A percentile compares a stretch with the other conserved stretches of the same genome.
Conservation (phyloP, 1,140 invertebrate genomes). For the Protaetia brevitarsis region DNA sequence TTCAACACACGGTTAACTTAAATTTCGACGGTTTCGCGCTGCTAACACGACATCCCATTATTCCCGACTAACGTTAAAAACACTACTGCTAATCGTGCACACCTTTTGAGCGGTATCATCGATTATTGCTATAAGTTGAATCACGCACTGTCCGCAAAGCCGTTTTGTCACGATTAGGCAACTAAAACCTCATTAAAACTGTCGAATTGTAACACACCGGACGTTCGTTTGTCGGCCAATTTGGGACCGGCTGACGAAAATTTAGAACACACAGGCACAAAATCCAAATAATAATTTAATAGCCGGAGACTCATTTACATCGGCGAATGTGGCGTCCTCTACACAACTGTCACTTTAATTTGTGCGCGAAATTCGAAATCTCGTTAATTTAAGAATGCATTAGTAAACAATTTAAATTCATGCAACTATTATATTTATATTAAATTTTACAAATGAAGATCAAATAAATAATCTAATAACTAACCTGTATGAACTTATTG, state of each 20-base stretch:
- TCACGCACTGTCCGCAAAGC: no score
- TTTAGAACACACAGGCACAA: constrained; percentile 2
- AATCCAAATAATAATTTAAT: constrained; percentile 2
- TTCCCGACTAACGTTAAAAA: not conserved
- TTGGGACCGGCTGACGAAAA: constrained; percentile 6
- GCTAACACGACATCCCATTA: not conserved
- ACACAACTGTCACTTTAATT: not conserved
- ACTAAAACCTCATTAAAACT: not conserved
- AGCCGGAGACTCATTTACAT: not conserved
- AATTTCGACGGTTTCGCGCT: not conserved
- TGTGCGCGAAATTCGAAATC: not conserved
- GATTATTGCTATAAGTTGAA: not conserved
- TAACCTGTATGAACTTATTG: no score
- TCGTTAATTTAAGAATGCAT: no score
- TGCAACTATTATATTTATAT: no score
- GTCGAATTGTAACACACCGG: not conserved
- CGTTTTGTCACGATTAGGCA: not conserved
- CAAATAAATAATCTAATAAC: no score
- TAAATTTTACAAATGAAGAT: no score
- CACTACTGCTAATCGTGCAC: not conserved
- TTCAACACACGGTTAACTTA: not conserved
- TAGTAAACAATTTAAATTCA: no score
- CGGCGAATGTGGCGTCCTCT: not conserved
- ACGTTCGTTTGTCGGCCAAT: constrained; percentile 4
- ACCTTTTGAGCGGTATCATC: constrained; percentile 3